Evolutionary conservation across 2,113 vertebrate species (phyloP).

Genomic region (Enhydra lutris): DNA sequence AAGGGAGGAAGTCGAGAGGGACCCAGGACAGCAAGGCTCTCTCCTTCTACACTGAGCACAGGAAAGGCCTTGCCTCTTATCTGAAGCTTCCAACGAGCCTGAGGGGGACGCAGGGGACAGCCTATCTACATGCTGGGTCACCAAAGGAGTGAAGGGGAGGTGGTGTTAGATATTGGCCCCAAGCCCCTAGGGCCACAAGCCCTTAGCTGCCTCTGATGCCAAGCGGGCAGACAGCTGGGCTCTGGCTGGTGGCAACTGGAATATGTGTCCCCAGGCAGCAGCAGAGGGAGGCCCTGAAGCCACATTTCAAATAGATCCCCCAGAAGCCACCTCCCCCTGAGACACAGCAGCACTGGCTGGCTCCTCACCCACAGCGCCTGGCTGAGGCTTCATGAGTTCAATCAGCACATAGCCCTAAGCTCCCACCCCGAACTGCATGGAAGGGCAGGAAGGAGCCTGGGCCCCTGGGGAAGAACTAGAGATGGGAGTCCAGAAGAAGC

Average conservation of each 20-base stretch:
- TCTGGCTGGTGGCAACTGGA: not conserved
- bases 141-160: not conserved
- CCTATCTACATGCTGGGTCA: not conserved
- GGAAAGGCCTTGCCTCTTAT: not conserved
- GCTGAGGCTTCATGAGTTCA: not conserved
- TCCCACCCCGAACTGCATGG: not conserved
- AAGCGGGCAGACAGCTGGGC: not conserved
- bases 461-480: not conserved
- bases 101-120: not conserved
- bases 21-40: not conserved
- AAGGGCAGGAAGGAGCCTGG: not conserved
- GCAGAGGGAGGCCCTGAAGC: not conserved
- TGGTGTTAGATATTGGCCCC: not conserved
- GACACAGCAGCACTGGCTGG: not conserved
- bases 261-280: not conserved
- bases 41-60: not conserved
- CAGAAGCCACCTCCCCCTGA: not conserved
- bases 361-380: not conserved
- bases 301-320: not conserved
- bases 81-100: not conserved
- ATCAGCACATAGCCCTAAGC: not conserved
- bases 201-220: not conserved
- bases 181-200: not conserved
- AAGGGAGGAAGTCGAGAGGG: not conserved
- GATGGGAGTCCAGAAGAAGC: not conserved